A percentile compares a stretch with the other conserved stretches of the same genome.
These are phyloP conservation scores for Hippocampus kuda DNA, from an alignment of 2,797 vertebrate genomes.

Conservation along the genomic window DNA sequence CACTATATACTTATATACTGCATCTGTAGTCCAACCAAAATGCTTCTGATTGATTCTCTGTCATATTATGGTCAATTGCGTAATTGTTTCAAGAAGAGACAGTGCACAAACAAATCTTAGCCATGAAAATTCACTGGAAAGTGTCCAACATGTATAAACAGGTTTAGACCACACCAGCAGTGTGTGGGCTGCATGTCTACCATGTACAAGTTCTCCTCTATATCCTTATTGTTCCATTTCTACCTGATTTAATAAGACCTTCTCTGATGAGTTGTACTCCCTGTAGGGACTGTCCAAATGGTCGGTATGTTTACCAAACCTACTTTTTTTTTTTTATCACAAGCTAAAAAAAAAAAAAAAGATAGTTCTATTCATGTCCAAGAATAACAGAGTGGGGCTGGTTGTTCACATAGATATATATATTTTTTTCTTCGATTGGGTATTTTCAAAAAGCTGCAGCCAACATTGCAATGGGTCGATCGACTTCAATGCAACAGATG, in stretches of 20 bases:
- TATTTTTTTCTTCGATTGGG: conserved; percentile 38
- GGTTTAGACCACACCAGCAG: conserved; percentile 39
- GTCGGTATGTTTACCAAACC: conserved; percentile 47
- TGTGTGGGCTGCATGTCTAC: conserved; percentile 38
- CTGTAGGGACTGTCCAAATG: conserved; percentile 45
- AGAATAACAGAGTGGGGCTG: conserved; percentile 52
- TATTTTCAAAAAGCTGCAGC: conserved; percentile 40
- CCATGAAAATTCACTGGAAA: conserved; percentile 46
- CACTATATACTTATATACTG: not conserved
- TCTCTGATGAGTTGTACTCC: conserved; percentile 34
- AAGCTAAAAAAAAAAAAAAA: conserved; percentile 13
- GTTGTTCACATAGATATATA: conserved; percentile 13
- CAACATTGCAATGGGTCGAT: conserved; percentile 46
- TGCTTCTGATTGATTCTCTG: not conserved
- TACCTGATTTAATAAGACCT: conserved; percentile 48
- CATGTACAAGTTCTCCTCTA: conserved; percentile 5
- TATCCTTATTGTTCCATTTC: conserved; percentile 19
- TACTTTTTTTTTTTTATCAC: conserved; percentile 19
- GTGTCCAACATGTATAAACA: conserved; percentile 55
- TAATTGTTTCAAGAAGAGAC: conserved; percentile 30
- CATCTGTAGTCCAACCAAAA: not conserved
- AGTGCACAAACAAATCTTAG: conserved; percentile 41
- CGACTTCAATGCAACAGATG: conserved; percentile 51
- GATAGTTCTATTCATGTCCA: conserved; percentile 46
- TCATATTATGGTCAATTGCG: not conserved